A percentile compares a stretch with the other conserved stretches of the same genome.
Evolutionary conservation across 2,113 vertebrate genomes (phyloP).

Genomic region (Rhea americana): DNA sequence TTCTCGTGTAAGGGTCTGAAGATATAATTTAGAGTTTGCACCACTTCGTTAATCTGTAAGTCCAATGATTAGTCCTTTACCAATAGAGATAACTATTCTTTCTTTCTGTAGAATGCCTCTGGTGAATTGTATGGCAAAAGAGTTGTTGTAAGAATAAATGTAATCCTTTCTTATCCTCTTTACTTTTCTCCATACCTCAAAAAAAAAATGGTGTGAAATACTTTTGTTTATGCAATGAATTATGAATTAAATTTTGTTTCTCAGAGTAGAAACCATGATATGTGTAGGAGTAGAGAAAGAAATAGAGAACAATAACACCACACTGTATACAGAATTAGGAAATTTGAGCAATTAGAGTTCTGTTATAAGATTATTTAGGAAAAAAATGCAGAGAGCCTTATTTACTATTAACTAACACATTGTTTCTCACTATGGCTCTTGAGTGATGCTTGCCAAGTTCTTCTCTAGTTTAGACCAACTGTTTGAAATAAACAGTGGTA

Average conservation of each 20-base stretch:
- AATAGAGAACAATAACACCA: not conserved
- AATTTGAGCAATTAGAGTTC: not conserved
- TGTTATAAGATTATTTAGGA: not conserved
- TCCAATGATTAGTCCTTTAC: not conserved
- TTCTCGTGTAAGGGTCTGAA: too few species aligned
- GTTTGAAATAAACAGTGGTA: not conserved
- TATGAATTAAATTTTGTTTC: not conserved
- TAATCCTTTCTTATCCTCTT: not conserved
- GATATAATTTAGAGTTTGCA: not conserved
- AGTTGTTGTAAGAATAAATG: not conserved
- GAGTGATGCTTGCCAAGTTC: not conserved
- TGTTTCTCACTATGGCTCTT: not conserved
- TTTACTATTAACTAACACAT: not conserved
- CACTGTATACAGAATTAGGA: not conserved
- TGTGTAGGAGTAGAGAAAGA: not conserved
- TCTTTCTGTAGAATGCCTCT: not conserved
- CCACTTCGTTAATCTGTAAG: not conserved
- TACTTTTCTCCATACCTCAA: not conserved
- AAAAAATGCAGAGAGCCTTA: not conserved
- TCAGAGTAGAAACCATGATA: not conserved
- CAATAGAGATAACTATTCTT: not conserved
- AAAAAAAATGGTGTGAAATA: not conserved
- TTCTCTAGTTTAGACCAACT: not conserved
- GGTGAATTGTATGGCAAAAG: not conserved
- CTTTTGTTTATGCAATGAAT: not conserved